Percentiles rank a stretch among this genome's conserved stretches.
Evolutionary conservation across 1,140 invertebrate species (phyloP).

Genomic region (Dolichoris vasculosae): DNA sequence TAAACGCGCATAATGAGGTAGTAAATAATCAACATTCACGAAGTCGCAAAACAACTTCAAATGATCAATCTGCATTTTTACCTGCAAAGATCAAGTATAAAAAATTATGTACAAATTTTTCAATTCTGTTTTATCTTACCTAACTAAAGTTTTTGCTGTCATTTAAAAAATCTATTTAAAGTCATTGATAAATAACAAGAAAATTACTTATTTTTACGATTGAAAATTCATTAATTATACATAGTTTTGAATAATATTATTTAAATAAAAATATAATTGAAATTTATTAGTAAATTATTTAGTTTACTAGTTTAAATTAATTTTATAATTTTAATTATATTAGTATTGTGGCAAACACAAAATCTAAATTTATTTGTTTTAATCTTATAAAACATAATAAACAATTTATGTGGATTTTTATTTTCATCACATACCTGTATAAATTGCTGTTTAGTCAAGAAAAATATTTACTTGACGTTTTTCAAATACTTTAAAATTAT

Average conservation of each 20-base stretch:
- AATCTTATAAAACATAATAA: not conserved
- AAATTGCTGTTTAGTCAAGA: not conserved
- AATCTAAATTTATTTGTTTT: not conserved
- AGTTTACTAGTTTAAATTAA: too few species aligned
- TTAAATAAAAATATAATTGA: conserved; percentile 4
- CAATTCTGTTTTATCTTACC: not conserved
- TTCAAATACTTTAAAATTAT: not conserved
- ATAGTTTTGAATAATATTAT: not conserved
- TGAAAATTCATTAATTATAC: not conserved
- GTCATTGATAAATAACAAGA: not conserved
- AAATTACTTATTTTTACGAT: not conserved
- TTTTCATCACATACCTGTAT: not conserved
- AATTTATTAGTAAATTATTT: not conserved
- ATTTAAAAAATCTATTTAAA: not conserved
- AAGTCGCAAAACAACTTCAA: conserved; percentile 28
- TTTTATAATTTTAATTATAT: too few species aligned
- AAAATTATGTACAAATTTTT: conserved; percentile 34
- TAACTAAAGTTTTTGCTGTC: not conserved
- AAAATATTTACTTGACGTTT: not conserved
- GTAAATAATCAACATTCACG: conserved; percentile 18
- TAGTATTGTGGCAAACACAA: conserved; percentile 10
- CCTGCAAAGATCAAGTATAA: conserved; percentile 9
- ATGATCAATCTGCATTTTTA: conserved; percentile 29
- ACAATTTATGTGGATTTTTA: not conserved
- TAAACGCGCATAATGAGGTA: conserved; percentile 27